These are phyloP conservation scores for Calameuta filiformis DNA, from an alignment of 2,888 invertebrate species.

Conservation along the genomic window DNA sequence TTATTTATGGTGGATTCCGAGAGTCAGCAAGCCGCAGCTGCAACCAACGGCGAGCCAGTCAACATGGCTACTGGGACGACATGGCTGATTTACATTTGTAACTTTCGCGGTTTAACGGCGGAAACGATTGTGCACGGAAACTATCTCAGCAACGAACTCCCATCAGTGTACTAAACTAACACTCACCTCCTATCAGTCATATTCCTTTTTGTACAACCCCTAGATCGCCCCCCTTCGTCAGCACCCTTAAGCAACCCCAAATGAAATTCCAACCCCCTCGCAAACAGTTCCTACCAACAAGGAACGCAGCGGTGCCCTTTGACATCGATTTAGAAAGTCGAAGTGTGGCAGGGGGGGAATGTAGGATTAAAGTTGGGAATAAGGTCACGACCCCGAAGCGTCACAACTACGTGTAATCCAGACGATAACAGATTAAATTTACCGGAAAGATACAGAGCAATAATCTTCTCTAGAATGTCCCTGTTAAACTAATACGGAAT, in stretches of 20 bases:
- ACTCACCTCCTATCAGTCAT: too few relatives aligned
- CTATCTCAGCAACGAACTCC: constrained; percentile 17
- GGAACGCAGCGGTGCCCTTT: too few relatives aligned
- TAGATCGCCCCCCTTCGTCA: too few relatives aligned
- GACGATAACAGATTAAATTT: constrained; percentile 50
- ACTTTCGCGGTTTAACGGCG: constrained; percentile 56
- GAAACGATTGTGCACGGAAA: constrained; percentile 41
- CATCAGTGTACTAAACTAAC: neutral
- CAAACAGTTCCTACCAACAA: too few relatives aligned
- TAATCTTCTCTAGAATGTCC: too few relatives aligned
- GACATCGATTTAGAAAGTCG: too few relatives aligned
- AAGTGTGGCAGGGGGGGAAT: too few relatives aligned
- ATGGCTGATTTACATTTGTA: constrained; percentile 56
- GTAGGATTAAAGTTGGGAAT: too few relatives aligned
- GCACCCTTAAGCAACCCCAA: too few relatives aligned
- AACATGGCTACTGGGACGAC: neutral
- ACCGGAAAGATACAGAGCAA: constrained; percentile 33
- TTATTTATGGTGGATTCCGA: constrained; percentile 44
- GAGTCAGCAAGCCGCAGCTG: neutral
- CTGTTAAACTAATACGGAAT: too few relatives aligned
- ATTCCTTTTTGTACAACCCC: too few relatives aligned
- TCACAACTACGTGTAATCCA: constrained; percentile 38
- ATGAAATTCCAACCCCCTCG: too few relatives aligned
- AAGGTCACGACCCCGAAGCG: neutral
- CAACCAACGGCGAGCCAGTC: constrained; percentile 1